Evolutionary conservation across 2,888 invertebrate species (phyloP).

Genomic region (Smittia sp.): DNA sequence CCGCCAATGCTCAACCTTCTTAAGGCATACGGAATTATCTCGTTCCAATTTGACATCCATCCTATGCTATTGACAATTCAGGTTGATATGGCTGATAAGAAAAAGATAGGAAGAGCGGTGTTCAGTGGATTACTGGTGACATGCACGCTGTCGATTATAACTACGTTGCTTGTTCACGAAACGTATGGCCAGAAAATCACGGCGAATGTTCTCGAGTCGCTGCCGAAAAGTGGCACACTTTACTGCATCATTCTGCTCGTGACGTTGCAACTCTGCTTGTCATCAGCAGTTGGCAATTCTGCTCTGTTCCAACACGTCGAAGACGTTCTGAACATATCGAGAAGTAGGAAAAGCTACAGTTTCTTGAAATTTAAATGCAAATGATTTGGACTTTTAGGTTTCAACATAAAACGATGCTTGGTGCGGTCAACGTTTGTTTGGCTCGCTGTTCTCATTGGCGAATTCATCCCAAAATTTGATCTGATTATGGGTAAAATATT

Average conservation of each 20-base stretch:
- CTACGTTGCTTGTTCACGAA: conserved; percentile 61
- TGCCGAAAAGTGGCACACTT: conserved; percentile 63
- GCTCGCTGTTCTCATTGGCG: conserved; percentile 72
- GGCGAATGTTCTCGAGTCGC: conserved; percentile 65
- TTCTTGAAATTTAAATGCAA: background rate
- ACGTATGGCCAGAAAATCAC: conserved; percentile 64
- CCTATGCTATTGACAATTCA: conserved; percentile 84
- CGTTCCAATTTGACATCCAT: conserved; percentile 78
- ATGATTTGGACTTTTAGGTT: conserved; percentile 58
- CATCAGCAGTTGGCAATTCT: conserved; percentile 73
- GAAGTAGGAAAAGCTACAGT: conserved; percentile 57
- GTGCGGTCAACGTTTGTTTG: conserved; percentile 68
- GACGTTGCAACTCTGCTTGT: conserved; percentile 72
- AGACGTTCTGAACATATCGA: conserved; percentile 68
- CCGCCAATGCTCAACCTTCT: conserved; percentile 53
- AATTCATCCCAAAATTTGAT: conserved; percentile 81
- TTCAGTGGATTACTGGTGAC: conserved; percentile 66
- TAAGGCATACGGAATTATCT: conserved; percentile 64
- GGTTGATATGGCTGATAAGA: conserved; percentile 82
- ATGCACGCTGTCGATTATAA: conserved; percentile 63
- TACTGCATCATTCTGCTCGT: conserved; percentile 70
- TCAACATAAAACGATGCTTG: conserved; percentile 69
- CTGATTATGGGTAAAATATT: conserved; percentile 67
- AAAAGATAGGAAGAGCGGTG: conserved; percentile 69
- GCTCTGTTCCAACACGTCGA: conserved; percentile 82